Conservation (phyloP, 1,140 invertebrate genomes). For the Physella acuta region DNA sequence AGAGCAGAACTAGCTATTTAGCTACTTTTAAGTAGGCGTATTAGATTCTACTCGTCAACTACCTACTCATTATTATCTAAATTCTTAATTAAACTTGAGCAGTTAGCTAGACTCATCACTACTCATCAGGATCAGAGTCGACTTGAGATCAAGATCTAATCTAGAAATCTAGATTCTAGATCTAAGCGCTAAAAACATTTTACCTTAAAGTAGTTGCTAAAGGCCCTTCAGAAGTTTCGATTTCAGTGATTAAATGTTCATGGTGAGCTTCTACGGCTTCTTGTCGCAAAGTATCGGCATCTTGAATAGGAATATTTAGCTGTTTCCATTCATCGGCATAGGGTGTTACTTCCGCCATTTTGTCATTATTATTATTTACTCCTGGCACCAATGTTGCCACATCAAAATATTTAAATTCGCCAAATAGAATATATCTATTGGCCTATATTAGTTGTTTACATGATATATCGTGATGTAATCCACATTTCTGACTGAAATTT, state of each 20-base stretch:
- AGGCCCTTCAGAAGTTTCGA: conserved; percentile 59
- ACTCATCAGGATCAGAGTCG: no score
- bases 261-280: conserved; percentile 56
- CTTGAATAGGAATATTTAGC: conserved; percentile 45
- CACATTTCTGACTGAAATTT: no score
- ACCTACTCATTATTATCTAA: no score
- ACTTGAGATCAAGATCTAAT: background rate
- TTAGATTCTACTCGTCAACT: no score
- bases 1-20: no score
- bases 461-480: no score
- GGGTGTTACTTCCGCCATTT: conserved; percentile 55
- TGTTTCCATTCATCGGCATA: conserved; percentile 45
- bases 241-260: conserved; percentile 58
- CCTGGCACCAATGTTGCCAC: conserved; percentile 29
- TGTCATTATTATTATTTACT: conserved; percentile 33
- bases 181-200: conserved; percentile 14
- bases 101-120: no score
- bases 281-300: conserved; percentile 47
- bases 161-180: background rate
- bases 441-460: no score
- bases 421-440: background rate
- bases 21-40: no score
- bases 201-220: conserved; percentile 55
- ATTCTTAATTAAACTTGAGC: no score
- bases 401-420: background rate